Evolutionary conservation across 2,888 invertebrate species (phyloP).

Genomic region (Thymelicus sylvestris): DNA sequence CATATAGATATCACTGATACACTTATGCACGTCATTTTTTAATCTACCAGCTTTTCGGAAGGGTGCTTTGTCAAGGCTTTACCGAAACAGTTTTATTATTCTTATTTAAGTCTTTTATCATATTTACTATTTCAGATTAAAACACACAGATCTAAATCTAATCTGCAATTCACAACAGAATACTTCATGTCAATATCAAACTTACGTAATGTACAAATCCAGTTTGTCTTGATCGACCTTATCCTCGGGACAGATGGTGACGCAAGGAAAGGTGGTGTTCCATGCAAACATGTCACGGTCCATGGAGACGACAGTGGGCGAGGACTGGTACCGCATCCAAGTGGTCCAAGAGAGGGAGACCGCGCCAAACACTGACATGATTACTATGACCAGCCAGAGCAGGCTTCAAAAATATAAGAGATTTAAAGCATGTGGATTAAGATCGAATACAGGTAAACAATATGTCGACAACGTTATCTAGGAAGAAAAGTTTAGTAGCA

Average conservation of each 20-base stretch:
- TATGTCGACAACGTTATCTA: too few species aligned
- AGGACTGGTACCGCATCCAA: constrained; percentile 87
- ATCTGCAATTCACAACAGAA: too few species aligned
- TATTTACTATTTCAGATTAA: too few species aligned
- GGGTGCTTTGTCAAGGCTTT: too few species aligned
- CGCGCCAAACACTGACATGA: constrained; percentile 81
- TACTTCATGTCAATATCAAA: constrained; percentile 12
- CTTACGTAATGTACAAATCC: constrained; percentile 81
- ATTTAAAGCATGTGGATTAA: too few species aligned
- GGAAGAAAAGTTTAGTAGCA: too few species aligned
- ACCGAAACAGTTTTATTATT: neutral
- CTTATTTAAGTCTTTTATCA: too few species aligned
- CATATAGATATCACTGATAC: too few species aligned
- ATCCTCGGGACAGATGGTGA: constrained; percentile 87
- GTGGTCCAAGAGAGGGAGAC: constrained; percentile 85
- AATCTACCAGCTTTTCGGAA: too few species aligned
- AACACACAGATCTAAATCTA: too few species aligned
- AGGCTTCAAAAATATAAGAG: constrained; percentile 61
- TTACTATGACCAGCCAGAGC: constrained; percentile 84
- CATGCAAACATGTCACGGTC: constrained; percentile 89
- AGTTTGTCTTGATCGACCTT: constrained; percentile 84
- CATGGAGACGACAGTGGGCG: constrained; percentile 90
- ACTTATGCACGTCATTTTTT: too few species aligned
- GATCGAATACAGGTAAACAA: too few species aligned
- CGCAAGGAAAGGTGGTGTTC: constrained; percentile 89